Evolutionary conservation across 2,888 invertebrate species (phyloP), one percentile per base, ranked within the genome.

Genomic region (Monopis laevigella): DNA sequence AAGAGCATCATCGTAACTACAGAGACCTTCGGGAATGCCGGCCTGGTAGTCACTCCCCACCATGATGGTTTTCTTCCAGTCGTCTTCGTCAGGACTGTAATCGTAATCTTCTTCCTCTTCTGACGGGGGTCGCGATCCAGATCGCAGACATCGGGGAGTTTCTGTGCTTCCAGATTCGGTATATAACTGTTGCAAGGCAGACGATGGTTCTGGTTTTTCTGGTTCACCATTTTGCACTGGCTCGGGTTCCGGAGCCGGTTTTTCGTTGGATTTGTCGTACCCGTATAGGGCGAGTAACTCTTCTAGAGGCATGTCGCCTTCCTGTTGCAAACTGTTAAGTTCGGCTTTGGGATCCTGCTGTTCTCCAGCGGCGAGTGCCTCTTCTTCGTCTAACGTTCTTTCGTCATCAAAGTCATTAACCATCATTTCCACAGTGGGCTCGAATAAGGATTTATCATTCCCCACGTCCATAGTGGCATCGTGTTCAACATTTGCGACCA

Each of bases 371-470:
- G 94, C 95, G 65, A 96, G 74, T 39, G 94, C 95, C 84, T 98
- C 98, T 83, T 98, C 97, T 81, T 98, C 97, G 67, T 96, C 97
- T 64, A 98, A 69, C 46, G 97, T 98, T 65, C 93, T 87, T 67
- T 98, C 98, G 82, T 98, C 97, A 72, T 98, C 98, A 77, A 93
- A 96, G 74, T 97, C 97, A 86, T 97, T 93, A 48, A 96, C 91
- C 85, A 97, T 89, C 95, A 97, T 95, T 72, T 96, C 96, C 64
- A 94, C 89, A 49, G 93, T 88, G 48, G 96, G 96, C 72, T 96
- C 96, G 83, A 96, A 96, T 58, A 90, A 82, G 54, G 82, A 72
- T 64, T 81, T 80, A 55, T 82, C 82, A 68, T 71, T 75, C 56
- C 77, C 80, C 68, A 78, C 74, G 54, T 81, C 81, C 81, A 80